Conservation (phyloP, 2,797 vertebrate species). For the Sciurus carolinensis region DNA sequence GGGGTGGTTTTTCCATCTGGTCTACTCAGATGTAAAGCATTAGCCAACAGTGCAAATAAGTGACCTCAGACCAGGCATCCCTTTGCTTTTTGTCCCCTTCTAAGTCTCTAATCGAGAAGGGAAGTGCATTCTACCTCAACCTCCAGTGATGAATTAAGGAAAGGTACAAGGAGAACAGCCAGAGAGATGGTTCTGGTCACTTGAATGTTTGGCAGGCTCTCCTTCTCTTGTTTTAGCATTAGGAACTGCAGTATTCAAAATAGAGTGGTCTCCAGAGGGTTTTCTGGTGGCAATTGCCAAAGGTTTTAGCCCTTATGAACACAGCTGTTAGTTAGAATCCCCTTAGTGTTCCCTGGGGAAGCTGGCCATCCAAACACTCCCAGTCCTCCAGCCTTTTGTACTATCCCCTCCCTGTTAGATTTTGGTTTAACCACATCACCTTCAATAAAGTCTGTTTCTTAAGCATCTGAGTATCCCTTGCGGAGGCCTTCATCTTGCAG, state of each 20-base stretch:
- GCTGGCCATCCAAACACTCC: neutral
- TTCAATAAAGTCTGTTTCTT: neutral
- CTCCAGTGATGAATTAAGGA: neutral
- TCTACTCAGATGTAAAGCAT: neutral
- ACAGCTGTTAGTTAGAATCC: neutral
- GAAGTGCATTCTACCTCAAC: neutral
- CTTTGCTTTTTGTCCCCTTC: neutral
- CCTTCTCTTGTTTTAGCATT: conserved; percentile 26
- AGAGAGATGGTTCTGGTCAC: neutral
- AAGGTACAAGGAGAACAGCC: neutral
- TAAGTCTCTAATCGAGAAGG: neutral
- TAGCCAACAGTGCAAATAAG: neutral
- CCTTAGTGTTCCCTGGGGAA: neutral
- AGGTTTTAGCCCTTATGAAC: neutral
- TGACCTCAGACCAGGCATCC: neutral
- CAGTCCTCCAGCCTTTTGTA: neutral
- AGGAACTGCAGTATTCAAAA: conserved; percentile 15
- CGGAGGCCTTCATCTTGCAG: neutral
- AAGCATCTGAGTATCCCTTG: neutral
- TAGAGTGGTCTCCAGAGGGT: conserved; percentile 43
- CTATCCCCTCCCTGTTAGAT: neutral
- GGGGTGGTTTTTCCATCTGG: neutral
- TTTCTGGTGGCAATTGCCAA: conserved; percentile 45
- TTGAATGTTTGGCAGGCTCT: neutral
- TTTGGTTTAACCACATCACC: neutral